Base-by-base conservation (phyloP, 2,113 vertebrate species). In the Cebidichthys violaceus region DNA sequence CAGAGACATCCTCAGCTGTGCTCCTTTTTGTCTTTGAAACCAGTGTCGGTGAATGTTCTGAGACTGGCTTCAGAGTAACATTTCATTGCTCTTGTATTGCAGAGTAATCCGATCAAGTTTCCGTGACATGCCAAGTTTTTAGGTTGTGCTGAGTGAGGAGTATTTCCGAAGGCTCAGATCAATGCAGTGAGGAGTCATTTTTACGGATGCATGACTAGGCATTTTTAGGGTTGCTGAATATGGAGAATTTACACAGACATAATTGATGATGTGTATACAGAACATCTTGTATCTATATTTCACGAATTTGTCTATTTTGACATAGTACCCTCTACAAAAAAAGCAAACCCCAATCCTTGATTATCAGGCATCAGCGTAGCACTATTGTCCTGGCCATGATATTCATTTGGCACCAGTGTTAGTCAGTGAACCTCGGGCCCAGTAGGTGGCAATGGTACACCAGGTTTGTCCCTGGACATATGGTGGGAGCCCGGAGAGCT, bases 401-500 rank as follows among this genome's bases (percentile, higher is more conserved):
- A 82, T 79, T 66, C 17, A 18, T 70, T 83, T 76, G 57, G 77
- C 62, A 65, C 11, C 24, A 1, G 37, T 77, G 54, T 84, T 75
- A 71, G 66, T 75, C 39, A 68, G 75, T 76, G 76, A 75, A 71
- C 57, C 35, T 84, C 4, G 0, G 68, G 83, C 70, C 87, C 87
- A 76, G 75, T 77, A 85, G 90, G 82, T 92, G 90, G 85, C 85
- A 88, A 77, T 84, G 81, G 60, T 90, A 75, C 74, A 60, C 84
- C 83, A 84, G 79, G 79, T 76, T 75, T 85, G 85, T 82, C 74
- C 91, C 85, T 69, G 60, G 80, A 87, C 79, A 75, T 61, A 47
- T 82, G 81, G 84, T 41, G 8, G 29, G 59, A 84, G 59, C 83
- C 69, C 90, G 81, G 67, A 35, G 24, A 43, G 68, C 22, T 59